These are phyloP conservation scores for Conchocele bisecta DNA, from an alignment of 2,888 invertebrate species.

Conservation along the genomic window DNA sequence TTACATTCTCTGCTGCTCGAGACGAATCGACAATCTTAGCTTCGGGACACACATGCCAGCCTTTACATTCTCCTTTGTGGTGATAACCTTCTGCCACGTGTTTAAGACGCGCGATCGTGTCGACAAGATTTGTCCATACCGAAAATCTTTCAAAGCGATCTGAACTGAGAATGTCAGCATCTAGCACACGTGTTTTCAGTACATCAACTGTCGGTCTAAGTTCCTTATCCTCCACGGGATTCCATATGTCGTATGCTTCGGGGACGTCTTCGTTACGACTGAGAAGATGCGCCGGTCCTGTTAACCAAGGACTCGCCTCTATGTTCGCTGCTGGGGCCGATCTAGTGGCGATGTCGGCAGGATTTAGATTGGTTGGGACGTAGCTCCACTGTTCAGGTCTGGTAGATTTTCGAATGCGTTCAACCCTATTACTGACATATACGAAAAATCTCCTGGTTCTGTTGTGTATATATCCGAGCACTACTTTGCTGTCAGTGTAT, in stretches of 20 bases:
- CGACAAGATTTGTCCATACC: not conserved
- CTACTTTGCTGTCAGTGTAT: conserved; percentile 42
- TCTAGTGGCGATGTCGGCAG: conserved; percentile 41
- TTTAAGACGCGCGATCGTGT: conserved; percentile 6
- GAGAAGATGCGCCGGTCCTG: conserved; percentile 6
- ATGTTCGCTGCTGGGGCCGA: conserved; percentile 5
- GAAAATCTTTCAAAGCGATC: conserved; percentile 17
- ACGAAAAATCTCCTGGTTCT: conserved; percentile 36
- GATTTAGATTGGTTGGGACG: conserved; percentile 32
- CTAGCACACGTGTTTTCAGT: not conserved
- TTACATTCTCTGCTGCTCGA: not conserved
- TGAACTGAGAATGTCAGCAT: not conserved
- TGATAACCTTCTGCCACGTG: conserved; percentile 1
- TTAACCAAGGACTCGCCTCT: conserved; percentile 16
- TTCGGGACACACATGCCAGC: not conserved
- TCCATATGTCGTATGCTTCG: not conserved
- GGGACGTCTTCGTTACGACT: not conserved
- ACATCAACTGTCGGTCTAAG: not conserved
- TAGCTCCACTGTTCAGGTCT: conserved; percentile 38
- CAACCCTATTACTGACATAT: conserved; percentile 41
- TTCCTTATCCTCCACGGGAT: not conserved
- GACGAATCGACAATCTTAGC: not conserved
- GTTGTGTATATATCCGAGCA: conserved; percentile 42
- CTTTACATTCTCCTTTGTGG: not conserved
- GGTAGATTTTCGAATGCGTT: conserved; percentile 11